phyloP scores from a whole-genome alignment of 2,888 invertebrate genomes.

The Escarpia spicata region DNA sequence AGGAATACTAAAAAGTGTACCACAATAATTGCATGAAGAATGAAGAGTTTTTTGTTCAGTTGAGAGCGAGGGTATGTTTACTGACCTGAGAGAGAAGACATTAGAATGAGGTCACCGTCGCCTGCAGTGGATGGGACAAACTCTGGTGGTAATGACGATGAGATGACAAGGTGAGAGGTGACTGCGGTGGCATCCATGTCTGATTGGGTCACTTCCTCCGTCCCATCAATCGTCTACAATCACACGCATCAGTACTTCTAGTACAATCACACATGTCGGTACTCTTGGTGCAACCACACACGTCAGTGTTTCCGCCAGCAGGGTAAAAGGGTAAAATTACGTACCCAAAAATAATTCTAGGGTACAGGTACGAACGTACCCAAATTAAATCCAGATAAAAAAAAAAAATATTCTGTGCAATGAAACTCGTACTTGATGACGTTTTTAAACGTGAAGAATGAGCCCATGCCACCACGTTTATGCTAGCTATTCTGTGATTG shows the following conservation, averaged over 20 bases:
- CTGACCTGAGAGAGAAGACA: conserved; percentile 54
- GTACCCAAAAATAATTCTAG: too few species aligned
- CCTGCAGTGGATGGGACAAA: conserved; percentile 43
- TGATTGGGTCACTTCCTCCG: not conserved
- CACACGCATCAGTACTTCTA: not conserved
- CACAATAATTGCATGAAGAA: not conserved
- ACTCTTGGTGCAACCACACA: too few species aligned
- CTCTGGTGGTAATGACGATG: conserved; percentile 37
- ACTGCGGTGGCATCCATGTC: not conserved
- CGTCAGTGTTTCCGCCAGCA: too few species aligned
- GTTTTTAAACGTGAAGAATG: too few species aligned
- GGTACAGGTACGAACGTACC: too few species aligned
- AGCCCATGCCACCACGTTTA: too few species aligned
- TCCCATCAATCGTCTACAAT: not conserved
- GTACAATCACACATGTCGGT: not conserved
- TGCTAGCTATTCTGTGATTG: too few species aligned
- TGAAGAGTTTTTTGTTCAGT: not conserved
- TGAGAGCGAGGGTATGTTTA: not conserved
- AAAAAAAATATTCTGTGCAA: too few species aligned
- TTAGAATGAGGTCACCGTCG: conserved; percentile 39
- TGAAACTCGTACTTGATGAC: too few species aligned
- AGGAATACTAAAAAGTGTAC: not conserved
- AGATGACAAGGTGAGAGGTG: conserved; percentile 35
- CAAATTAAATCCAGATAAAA: too few species aligned
- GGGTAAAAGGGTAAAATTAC: too few species aligned